Percentiles rank a stretch among this genome's conserved stretches.
phyloP scores from a whole-genome alignment of 2,797 vertebrate genomes.

The Euthynnus affinis region DNA sequence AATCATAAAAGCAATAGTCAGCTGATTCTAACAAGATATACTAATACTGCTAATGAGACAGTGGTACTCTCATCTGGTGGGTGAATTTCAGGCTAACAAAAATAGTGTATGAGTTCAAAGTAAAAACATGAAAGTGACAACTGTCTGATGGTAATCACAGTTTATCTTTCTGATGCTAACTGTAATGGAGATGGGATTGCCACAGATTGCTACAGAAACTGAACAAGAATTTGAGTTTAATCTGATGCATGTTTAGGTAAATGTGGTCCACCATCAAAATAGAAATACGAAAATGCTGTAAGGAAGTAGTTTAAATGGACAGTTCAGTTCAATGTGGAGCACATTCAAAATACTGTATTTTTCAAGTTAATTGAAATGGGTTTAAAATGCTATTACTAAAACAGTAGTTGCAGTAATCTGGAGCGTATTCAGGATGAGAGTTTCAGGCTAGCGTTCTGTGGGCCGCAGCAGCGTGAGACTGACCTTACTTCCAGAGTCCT shows the following conservation, averaged over 20 bases:
- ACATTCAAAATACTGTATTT: constrained; percentile 32
- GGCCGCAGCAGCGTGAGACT: constrained; percentile 89
- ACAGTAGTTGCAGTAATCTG: constrained; percentile 81
- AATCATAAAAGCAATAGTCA: constrained; percentile 12
- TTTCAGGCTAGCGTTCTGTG: constrained; percentile 79
- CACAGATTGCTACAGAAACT: constrained; percentile 77
- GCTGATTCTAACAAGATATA: constrained; percentile 14
- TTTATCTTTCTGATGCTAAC: constrained; percentile 14
- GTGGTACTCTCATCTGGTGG: constrained; percentile 14
- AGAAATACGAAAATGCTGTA: constrained; percentile 7
- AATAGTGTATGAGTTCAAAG: constrained; percentile 52
- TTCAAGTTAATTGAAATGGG: constrained; percentile 39
- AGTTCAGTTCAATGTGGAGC: constrained; percentile 38
- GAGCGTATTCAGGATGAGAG: constrained; percentile 77
- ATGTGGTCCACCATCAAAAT: constrained; percentile 42
- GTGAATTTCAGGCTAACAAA: constrained; percentile 33
- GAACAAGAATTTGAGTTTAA: constrained; percentile 35
- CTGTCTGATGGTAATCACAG: constrained; percentile 29
- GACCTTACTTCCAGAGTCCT: constrained; percentile 99
- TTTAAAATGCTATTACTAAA: constrained; percentile 44
- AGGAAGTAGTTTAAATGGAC: constrained; percentile 21
- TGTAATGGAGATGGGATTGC: constrained; percentile 67
- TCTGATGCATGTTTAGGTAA: constrained; percentile 32
- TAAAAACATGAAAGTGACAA: constrained; percentile 55
- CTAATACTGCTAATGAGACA: constrained; percentile 9